Evolutionary conservation across 2,888 invertebrate genomes (phyloP).

Genomic region (Eilema depressum): DNA sequence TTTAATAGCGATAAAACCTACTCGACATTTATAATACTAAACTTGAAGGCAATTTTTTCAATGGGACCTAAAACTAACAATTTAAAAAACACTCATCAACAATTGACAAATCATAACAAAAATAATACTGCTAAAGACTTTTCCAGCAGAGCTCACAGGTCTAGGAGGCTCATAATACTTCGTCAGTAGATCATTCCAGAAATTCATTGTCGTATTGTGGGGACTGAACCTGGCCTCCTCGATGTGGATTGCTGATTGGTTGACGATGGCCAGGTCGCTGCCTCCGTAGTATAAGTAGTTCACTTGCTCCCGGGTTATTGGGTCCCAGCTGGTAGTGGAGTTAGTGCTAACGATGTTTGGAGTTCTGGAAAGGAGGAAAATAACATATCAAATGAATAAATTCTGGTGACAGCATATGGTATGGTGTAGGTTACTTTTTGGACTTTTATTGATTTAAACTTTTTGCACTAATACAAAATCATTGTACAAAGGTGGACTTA

Average conservation of each 20-base stretch:
- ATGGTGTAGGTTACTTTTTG: no score
- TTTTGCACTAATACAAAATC: no score
- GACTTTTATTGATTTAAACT: no score
- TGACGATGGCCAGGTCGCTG: conserved; percentile 29
- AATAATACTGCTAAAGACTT: conserved; percentile 41
- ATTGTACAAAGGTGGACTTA: no score
- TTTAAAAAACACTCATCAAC: conserved; percentile 50
- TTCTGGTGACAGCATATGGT: no score
- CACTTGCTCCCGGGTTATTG: conserved; percentile 44
- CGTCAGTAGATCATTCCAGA: conserved; percentile 62
- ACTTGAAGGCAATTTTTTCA: no score
- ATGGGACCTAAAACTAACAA: neutral
- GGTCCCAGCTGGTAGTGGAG: conserved; percentile 45
- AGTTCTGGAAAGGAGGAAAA: conserved; percentile 29
- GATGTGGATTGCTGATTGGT: conserved; percentile 24
- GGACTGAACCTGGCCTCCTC: conserved; percentile 60
- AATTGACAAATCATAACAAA: conserved; percentile 52
- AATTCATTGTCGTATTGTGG: conserved; percentile 57
- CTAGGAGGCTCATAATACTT: conserved; percentile 60
- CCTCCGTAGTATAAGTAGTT: conserved; percentile 61
- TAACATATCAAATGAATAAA: neutral
- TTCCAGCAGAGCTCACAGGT: conserved; percentile 50
- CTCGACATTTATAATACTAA: no score
- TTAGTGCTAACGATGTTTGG: conserved; percentile 14
- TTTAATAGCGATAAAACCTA: no score